Base-by-base conservation (phyloP, 2,888 invertebrate genomes). In the Perizoma affinitatum region DNA sequence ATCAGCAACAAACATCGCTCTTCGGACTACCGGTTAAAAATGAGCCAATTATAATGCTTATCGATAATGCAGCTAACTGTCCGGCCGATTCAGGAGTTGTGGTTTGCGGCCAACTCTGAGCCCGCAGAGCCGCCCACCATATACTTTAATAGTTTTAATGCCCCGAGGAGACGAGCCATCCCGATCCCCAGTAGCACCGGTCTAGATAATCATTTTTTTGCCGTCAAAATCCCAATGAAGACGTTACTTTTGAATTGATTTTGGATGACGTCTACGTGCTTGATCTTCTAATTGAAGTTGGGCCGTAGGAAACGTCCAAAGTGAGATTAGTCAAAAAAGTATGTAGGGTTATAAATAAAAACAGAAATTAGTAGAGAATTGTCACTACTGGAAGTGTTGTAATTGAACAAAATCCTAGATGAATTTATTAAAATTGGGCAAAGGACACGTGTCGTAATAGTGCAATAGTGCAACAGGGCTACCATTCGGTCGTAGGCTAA, bases 101-200 rank as follows among this genome's bases (percentile, higher is more conserved):
- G 90, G 91, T 90, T 87, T 90, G 90, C 75, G 90, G 90, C 84
- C 72, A 82, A 82, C 82, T 84, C 82, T 84, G 83, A 70, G 69
- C 82, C 87, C 86, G 77, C 83, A 79, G 63, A 65, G 81, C 74
- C 83, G 80, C 84, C 85, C 78, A 78, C 73, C 81, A 81, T 83
- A 82, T 80, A 78, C 82, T 87, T 90, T 88, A 88, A 90, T 89
- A 87, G 88, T 87, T 87, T 84, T 87, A 87, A 88, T 88, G 83
- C 78, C 72, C 75, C 75, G 75, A 75, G 80, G 80, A 79, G 74
- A 79, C 11, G 22, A 38, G 74, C 74, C 75, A 73, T 75, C 65
- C 63, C 55, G 55, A 53, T 58, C 41, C 43, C 73, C 74, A 70
- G 78, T 75, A 76, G 78, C 74, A 65, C 52, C 72, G 69, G 74